Percentiles rank a stretch among this genome's conserved stretches.
These are phyloP conservation scores for Poicephalus meyeri DNA, from an alignment of 2,113 vertebrate genomes.

Conservation along the genomic window DNA sequence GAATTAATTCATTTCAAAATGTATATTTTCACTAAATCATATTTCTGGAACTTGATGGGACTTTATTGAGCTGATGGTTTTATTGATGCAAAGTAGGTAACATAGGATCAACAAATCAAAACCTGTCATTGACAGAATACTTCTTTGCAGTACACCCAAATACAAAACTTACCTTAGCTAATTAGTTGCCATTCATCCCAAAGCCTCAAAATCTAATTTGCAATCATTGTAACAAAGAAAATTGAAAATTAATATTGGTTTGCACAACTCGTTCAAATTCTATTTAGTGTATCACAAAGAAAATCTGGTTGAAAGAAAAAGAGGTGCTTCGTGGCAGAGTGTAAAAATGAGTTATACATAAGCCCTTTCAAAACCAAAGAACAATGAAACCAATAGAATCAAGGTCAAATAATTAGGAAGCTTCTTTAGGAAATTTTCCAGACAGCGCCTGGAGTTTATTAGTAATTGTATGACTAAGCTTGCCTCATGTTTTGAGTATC, in stretches of 20 bases:
- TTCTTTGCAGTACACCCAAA: neutral
- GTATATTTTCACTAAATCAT: neutral
- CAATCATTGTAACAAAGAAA: neutral
- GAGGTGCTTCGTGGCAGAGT: neutral
- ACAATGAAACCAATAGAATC: neutral
- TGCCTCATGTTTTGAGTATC: neutral
- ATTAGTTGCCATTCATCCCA: neutral
- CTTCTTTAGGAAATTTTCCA: neutral
- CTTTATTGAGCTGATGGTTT: neutral
- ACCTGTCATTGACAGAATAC: neutral
- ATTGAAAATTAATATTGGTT: neutral
- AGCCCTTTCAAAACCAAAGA: neutral
- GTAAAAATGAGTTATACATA: neutral
- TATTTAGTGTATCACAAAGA: neutral
- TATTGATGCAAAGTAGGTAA: neutral
- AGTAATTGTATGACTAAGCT: neutral
- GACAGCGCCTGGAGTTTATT: neutral
- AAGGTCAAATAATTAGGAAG: neutral
- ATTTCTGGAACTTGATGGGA: neutral
- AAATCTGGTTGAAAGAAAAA: neutral
- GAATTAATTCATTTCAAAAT: neutral
- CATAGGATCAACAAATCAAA: neutral
- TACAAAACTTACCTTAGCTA: neutral
- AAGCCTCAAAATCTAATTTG: neutral
- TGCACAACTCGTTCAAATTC: neutral